A percentile compares a stretch with the other conserved stretches of the same genome.
Evolutionary conservation across 2,797 vertebrate species (phyloP).

Genomic region (Pseudomugil tenellus): DNA sequence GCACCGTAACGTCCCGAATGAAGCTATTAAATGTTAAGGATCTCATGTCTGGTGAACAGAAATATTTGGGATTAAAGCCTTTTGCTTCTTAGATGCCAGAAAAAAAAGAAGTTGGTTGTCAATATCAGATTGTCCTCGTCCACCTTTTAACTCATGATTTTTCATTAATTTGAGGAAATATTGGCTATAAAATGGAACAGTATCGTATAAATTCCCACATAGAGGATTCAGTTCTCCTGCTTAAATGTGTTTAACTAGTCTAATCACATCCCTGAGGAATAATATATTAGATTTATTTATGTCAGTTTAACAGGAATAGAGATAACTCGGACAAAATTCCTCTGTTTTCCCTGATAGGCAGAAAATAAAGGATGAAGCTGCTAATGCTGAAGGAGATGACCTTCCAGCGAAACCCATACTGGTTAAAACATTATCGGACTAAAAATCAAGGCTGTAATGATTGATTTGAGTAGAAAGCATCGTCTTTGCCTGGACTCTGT

Average conservation of each 20-base stretch:
- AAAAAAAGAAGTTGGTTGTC: neutral
- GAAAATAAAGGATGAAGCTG: constrained; percentile 5
- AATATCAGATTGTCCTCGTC: neutral
- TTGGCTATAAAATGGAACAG: neutral
- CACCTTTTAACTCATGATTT: neutral
- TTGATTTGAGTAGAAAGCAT: neutral
- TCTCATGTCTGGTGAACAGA: too few relatives aligned
- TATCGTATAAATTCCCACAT: neutral
- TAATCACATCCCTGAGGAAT: constrained; percentile 24
- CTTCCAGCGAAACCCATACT: neutral
- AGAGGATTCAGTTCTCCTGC: neutral
- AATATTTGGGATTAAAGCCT: too few relatives aligned
- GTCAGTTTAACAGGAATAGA: constrained; percentile 14
- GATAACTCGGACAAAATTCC: constrained; percentile 28
- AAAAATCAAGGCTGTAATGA: neutral
- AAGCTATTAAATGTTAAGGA: too few relatives aligned
- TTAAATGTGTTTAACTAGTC: neutral
- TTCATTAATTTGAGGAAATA: neutral
- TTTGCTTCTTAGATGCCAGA: too few relatives aligned
- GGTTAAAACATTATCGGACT: too few relatives aligned
- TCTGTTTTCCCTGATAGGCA: constrained; percentile 8
- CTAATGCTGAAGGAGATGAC: constrained; percentile 11
- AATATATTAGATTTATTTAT: neutral
- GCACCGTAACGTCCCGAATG: too few relatives aligned
- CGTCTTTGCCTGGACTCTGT: constrained; percentile 2